A percentile compares a stretch with the other conserved stretches of the same genome.
Conservation (phyloP, 2,113 vertebrate species). For the Aix galericulata region DNA sequence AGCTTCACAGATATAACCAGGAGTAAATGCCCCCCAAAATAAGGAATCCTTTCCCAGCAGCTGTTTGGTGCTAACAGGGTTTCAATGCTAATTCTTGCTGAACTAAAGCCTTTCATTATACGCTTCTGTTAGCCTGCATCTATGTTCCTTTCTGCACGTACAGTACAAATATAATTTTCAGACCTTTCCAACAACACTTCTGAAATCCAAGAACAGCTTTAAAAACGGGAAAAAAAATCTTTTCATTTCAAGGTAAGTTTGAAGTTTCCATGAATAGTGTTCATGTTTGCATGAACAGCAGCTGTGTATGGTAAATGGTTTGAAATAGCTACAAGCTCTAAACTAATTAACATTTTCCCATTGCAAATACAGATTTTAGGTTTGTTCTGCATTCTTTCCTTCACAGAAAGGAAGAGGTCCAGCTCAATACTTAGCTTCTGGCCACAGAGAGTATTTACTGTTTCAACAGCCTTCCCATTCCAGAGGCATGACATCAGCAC, state of each 20-base stretch:
- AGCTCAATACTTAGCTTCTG: conserved; percentile 70
- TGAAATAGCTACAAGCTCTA: conserved; percentile 66
- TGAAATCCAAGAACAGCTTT: conserved; percentile 13
- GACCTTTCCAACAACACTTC: conserved; percentile 35
- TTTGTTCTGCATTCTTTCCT: conserved; percentile 75
- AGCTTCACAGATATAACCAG: not conserved
- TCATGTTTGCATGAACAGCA: conserved; percentile 68
- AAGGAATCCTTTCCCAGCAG: not conserved
- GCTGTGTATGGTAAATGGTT: conserved; percentile 63
- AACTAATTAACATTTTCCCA: conserved; percentile 76
- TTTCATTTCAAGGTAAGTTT: conserved; percentile 53
- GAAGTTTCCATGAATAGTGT: conserved; percentile 68
- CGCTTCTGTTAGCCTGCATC: not conserved
- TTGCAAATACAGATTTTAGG: conserved; percentile 72
- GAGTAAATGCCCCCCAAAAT: not conserved
- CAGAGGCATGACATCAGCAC: conserved; percentile 73
- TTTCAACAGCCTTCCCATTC: conserved; percentile 74
- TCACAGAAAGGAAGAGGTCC: conserved; percentile 65
- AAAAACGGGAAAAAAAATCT: not conserved
- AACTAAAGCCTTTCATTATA: conserved; percentile 26
- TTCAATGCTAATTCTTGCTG: not conserved
- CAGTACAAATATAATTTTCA: conserved; percentile 42
- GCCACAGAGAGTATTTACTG: conserved; percentile 73
- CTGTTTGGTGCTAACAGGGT: conserved; percentile 1
- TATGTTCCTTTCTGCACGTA: conserved; percentile 61